phyloP scores from a whole-genome alignment of 2,888 invertebrate genomes.

The Ferrisia virgata region DNA sequence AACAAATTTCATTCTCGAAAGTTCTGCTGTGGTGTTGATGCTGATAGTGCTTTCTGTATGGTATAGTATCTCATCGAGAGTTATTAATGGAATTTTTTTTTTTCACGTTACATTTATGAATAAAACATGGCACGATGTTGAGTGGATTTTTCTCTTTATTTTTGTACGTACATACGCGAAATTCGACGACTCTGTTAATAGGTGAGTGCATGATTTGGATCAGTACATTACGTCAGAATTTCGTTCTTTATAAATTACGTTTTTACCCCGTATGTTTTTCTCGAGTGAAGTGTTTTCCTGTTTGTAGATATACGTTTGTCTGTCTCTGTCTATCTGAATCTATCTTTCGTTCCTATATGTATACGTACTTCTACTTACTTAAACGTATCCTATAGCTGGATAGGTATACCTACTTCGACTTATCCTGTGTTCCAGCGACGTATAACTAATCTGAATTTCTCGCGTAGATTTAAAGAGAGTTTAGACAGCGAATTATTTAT shows the following conservation, averaged over 20 bases:
- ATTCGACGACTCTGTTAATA: slow-evolving; percentile 9
- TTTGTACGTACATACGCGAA: not conserved
- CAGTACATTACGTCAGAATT: not conserved
- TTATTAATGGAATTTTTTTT: slow-evolving; percentile 7
- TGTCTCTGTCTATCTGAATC: not conserved
- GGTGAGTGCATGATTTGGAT: slow-evolving; percentile 3
- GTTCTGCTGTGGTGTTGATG: not conserved
- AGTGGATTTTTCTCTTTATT: slow-evolving; percentile 1
- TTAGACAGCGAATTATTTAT: no score
- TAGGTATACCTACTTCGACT: no score
- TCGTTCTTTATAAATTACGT: not conserved
- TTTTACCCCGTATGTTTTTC: not conserved
- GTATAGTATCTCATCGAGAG: not conserved
- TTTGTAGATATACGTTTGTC: not conserved
- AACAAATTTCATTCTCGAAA: no score
- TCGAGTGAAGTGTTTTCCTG: not conserved
- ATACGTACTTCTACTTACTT: not conserved
- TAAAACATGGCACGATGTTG: not conserved
- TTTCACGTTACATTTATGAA: not conserved
- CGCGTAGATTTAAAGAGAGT: no score
- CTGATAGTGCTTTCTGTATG: no score
- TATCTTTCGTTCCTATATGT: not conserved
- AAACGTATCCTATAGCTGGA: not conserved
- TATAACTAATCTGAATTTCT: no score
- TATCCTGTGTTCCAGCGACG: no score